phyloP scores from a whole-genome alignment of 2,113 vertebrate species.

The Leptobrachium ailaonicum region DNA sequence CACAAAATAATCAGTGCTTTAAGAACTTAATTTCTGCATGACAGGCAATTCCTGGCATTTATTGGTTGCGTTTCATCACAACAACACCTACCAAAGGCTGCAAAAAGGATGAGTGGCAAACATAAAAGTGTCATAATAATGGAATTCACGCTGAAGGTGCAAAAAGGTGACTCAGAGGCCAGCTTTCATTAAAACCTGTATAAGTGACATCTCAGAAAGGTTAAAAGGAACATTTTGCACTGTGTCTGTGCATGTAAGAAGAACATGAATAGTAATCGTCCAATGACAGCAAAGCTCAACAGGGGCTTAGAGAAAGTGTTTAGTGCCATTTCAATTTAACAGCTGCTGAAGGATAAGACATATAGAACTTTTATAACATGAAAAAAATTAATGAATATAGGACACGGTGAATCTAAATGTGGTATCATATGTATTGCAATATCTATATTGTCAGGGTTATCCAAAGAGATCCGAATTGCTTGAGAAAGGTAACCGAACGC shows the following conservation, averaged over 20 bases:
- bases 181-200: constrained; percentile 39
- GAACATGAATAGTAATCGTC: neutral
- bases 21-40: neutral
- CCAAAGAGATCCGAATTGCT: too few species aligned
- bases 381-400: too few species aligned
- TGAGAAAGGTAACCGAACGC: too few species aligned
- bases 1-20: neutral
- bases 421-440: too few species aligned
- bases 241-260: neutral
- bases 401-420: too few species aligned
- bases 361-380: too few species aligned
- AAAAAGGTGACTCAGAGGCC: constrained; percentile 23
- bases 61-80: constrained; percentile 7
- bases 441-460: too few species aligned
- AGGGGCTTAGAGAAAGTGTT: too few species aligned
- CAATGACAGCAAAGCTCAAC: neutral
- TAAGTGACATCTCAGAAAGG: constrained; percentile 29
- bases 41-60: neutral
- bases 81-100: neutral
- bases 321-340: too few species aligned
- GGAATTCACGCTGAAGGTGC: constrained; percentile 15
- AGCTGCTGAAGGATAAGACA: too few species aligned
- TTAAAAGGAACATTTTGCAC: constrained; percentile 14
- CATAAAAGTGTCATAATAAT: constrained; percentile 33
- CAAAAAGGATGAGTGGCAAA: constrained; percentile 22